Conservation (phyloP, 1,140 invertebrate species). For the Acromyrmex echinatior region DNA sequence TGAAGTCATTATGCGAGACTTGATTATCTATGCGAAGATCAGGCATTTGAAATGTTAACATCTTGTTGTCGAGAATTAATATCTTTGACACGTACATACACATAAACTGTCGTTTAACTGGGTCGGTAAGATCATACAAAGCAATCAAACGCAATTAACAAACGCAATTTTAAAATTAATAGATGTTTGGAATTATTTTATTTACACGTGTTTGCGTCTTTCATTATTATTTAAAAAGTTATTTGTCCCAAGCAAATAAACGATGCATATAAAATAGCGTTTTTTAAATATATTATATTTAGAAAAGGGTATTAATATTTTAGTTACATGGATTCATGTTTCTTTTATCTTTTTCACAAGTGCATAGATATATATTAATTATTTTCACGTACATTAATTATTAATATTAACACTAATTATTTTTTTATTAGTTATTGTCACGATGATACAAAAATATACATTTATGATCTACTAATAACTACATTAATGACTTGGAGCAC, state of each 20-base stretch:
- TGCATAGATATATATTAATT: background rate
- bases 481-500: constrained; percentile 10
- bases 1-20: constrained; percentile 57
- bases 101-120: constrained; percentile 24
- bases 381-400: background rate
- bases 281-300: background rate
- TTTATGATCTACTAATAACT: constrained; percentile 1
- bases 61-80: constrained; percentile 18
- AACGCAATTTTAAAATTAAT: background rate
- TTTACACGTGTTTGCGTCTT: background rate
- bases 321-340: background rate
- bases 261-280: background rate
- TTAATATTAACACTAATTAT: constrained; percentile 35
- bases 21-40: constrained; percentile 61
- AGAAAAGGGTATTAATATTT: background rate
- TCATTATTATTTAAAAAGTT: background rate
- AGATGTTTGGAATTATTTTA: background rate
- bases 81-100: background rate
- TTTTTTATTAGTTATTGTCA: constrained; percentile 14
- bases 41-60: background rate
- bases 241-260: background rate
- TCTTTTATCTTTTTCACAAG: background rate
- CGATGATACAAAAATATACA: background rate
- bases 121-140: background rate
- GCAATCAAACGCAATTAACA: background rate